Evolutionary conservation across 2,888 invertebrate species (phyloP), one percentile per base, ranked within the genome.

Genomic region (Carterocephalus palaemon): DNA sequence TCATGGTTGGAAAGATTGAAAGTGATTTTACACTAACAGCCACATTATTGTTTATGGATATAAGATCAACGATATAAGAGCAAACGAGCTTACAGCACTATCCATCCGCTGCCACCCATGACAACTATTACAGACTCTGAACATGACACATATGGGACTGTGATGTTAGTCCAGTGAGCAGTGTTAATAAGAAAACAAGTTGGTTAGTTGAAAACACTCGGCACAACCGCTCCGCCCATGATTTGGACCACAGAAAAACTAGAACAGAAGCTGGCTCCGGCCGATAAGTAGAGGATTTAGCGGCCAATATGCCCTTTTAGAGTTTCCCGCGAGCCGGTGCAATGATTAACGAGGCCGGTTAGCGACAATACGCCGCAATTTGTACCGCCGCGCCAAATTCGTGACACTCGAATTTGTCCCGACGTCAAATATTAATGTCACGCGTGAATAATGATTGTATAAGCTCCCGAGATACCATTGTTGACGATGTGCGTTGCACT

Each of bases 261-360:
- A 64, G 64, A 67, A 60, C 64, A 70, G 54, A 62, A 56, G 63
- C 56, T 58, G 57, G 56, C 54, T 51, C 56, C 57, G 51, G 53
- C 47, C 69, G 74, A 68, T 75, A 76, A 77, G 74, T 72, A 76
- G 69, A 67, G 70, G 71, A 76, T 78, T 78, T 75, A 74, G 69
- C 68, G 59, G 61, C 70, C 69, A 74, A 73, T 75, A 70, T 67
- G 61, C 63, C 67, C 66, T 56, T 56, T 53, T 50, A 54, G 51
- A 57, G 49, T 67, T 65, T 62, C 62, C 63, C 62, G 64, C 60
- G 66, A n/a, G n/a, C n/a, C 62, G 64, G 70, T 60, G 64, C 60
- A 65, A 70, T 78, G 79, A 81, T 78, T 76, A 78, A 82, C 75
- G 68, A 55, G 45, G 46, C 51, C 57, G 51, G 53, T 48, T 53